Evolutionary conservation across 2,888 invertebrate genomes (phyloP).

Genomic region (Myopa tessellatipennis): DNA sequence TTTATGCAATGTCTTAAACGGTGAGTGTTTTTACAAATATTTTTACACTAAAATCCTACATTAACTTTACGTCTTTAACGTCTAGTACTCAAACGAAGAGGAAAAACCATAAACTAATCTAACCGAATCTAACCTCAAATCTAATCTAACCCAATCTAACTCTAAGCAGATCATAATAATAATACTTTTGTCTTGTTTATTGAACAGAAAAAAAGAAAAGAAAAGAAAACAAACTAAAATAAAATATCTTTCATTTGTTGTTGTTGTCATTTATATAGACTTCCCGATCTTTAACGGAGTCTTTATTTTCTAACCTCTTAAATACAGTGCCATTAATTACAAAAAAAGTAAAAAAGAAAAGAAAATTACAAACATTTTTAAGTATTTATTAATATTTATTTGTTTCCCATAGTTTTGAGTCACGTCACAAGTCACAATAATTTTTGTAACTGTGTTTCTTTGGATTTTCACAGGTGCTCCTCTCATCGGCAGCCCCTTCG

Average conservation of each 20-base stretch:
- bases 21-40: conserved; percentile 63
- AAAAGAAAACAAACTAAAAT: conserved; percentile 14
- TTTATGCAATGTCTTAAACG: conserved; percentile 65
- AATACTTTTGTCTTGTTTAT: conserved; percentile 40
- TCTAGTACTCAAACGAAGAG: neutral
- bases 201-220: conserved; percentile 35
- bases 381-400: conserved; percentile 36
- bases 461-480: conserved; percentile 70
- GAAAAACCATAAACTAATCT: neutral
- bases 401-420: conserved; percentile 26
- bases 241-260: conserved; percentile 7
- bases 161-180: conserved; percentile 2
- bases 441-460: conserved; percentile 1
- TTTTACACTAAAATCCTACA: conserved; percentile 23
- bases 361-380: conserved; percentile 9
- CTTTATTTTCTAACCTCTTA: neutral
- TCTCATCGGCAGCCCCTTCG: conserved; percentile 70
- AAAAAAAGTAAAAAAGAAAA: neutral
- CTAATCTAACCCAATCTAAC: conserved; percentile 17
- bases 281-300: conserved; percentile 11
- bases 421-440: conserved; percentile 5
- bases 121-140: conserved; percentile 20
- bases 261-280: neutral
- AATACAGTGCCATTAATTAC: neutral
- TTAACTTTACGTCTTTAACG: too few species aligned